These are phyloP conservation scores for Plecotus auritus DNA, from an alignment of 2,113 vertebrate species.

Conservation along the genomic window DNA sequence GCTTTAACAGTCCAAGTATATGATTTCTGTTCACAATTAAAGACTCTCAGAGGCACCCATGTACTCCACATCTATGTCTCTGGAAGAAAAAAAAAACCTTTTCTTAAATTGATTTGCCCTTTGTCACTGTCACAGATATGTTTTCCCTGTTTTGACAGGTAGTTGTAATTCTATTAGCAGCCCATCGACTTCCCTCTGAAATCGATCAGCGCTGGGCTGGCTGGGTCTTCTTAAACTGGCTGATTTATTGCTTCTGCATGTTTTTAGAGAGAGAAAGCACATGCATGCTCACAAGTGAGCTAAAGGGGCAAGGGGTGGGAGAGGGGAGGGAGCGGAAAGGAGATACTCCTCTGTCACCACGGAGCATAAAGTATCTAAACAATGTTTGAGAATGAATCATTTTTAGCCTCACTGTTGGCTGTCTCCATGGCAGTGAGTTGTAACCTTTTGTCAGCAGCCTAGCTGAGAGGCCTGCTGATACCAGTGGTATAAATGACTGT, in stretches of 20 bases:
- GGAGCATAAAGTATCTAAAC: constrained; percentile 73
- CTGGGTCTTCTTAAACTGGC: constrained; percentile 83
- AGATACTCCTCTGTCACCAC: constrained; percentile 57
- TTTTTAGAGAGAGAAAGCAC: constrained; percentile 65
- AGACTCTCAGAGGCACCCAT: constrained; percentile 53
- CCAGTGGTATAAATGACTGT: constrained; percentile 84
- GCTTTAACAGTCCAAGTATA: constrained; percentile 46
- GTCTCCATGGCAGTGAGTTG: constrained; percentile 71
- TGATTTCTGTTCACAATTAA: constrained; percentile 56
- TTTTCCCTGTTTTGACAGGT: constrained; percentile 88
- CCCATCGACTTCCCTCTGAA: constrained; percentile 84
- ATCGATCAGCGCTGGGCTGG: constrained; percentile 80
- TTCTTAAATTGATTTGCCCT: constrained; percentile 85
- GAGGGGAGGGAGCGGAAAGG: constrained; percentile 31
- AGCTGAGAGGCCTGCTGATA: constrained; percentile 82
- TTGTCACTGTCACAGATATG: constrained; percentile 83
- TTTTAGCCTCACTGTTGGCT: constrained; percentile 74
- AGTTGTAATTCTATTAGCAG: constrained; percentile 89
- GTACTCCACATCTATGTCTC: constrained; percentile 64
- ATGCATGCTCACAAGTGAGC: constrained; percentile 29
- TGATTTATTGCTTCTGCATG: constrained; percentile 88
- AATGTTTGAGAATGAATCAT: constrained; percentile 80
- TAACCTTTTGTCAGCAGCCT: constrained; percentile 84
- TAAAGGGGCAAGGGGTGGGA: not conserved
- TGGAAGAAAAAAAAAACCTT: constrained; percentile 43